A percentile compares a stretch with the other conserved stretches of the same genome.
Evolutionary conservation across 2,888 invertebrate genomes (phyloP).

Genomic region (Patella depressa): DNA sequence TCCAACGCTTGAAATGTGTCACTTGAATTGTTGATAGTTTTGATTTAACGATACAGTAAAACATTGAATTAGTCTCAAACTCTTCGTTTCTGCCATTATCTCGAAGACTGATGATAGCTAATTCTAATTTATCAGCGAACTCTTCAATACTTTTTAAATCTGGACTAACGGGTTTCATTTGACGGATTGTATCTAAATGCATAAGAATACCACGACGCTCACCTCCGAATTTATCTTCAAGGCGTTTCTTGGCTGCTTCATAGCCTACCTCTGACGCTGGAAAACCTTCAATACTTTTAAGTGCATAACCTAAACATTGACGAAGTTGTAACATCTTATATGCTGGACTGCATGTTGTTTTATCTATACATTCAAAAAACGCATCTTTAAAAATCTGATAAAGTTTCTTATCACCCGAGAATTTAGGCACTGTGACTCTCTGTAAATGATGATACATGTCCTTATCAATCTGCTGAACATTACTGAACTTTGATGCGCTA

Average conservation of each 20-base stretch:
- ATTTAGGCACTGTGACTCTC: not conserved
- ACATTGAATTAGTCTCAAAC: not conserved
- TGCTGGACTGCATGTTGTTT: not conserved
- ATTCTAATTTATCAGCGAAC: not conserved
- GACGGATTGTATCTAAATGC: not conserved
- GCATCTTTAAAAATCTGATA: slow-evolving; percentile 4
- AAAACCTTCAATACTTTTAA: not conserved
- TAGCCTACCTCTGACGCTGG: not conserved
- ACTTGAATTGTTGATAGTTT: too few relatives aligned
- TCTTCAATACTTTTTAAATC: not conserved
- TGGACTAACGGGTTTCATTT: not conserved
- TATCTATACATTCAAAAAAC: not conserved
- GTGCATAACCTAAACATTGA: not conserved
- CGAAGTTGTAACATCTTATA: not conserved
- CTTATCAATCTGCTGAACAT: too few relatives aligned
- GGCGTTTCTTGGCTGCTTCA: not conserved
- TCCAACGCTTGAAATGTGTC: not conserved
- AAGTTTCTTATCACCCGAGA: not conserved
- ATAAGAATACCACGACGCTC: too few relatives aligned
- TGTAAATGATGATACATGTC: slow-evolving; percentile 8
- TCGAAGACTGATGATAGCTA: not conserved
- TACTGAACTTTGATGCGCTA: too few relatives aligned
- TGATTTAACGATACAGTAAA: not conserved
- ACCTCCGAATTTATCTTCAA: too few relatives aligned
- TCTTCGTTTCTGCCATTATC: not conserved